Evolutionary conservation across 2,888 invertebrate species (phyloP), one percentile per base, ranked within the genome.

Genomic region (Euzetes globulus): DNA sequence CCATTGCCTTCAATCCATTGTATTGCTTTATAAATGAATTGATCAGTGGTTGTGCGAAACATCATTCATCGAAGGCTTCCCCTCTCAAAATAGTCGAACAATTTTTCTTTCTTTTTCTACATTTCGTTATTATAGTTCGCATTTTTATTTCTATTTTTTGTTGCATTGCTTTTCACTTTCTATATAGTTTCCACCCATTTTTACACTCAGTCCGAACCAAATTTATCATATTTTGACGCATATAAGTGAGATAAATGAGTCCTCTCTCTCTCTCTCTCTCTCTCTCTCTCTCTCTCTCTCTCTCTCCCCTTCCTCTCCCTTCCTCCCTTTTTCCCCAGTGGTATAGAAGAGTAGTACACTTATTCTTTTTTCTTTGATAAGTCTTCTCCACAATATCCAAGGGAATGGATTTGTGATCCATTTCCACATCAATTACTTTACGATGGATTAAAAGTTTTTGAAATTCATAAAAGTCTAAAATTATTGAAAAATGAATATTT

Each of bases 201-300:
- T 60, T 17, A 47, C n/a, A n/a, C n/a, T 27, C 27, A 60, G 25
- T 60, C 5, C 27, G 37, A 41, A 19, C 29, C 37, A 41, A 7
- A 65, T 65, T 65, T 65, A 65, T 65, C 65, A 65, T 65, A 65
- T 65, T 65, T 65, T 65, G 65, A 65, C 65, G 65, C 65, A 4
- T 11, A 65, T 65, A 65, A 65, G 65, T 65, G 65, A 65, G 65
- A 65, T 65, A 65, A 65, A 65, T 65, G 58, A 60, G 65, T 65
- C n/a, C 65, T n/a, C 17, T 63, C 17, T 17, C 58, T 19, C 4
- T 17, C 58, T 58, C 19, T 9, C 4, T 7, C 6, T 15, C 4
- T 19, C 58, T 58, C 25, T 58, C 25, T 25, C 25, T 58, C 25
- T 25, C 22, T 25, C 25, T 58, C 58, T 25, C 27, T 60, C 58